Conservation (phyloP, 2,888 invertebrate species). For the Pterostichus madidus region DNA sequence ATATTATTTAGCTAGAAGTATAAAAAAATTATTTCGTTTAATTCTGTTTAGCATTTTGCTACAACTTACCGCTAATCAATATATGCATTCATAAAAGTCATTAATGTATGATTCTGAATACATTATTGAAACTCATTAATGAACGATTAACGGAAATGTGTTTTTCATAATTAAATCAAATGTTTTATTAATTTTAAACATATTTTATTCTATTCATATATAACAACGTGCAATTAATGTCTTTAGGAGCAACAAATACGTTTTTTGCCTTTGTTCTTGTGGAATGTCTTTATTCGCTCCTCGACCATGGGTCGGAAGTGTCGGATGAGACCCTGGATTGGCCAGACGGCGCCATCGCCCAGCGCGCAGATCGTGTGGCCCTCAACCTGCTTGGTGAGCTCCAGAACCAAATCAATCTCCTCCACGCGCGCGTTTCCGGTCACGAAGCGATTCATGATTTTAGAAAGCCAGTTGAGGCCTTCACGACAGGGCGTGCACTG, state of each 20-base stretch:
- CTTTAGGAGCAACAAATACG: too few relatives aligned
- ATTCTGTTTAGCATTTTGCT: too few relatives aligned
- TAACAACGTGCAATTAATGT: background rate
- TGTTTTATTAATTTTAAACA: background rate
- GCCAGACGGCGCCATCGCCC: conserved; percentile 99
- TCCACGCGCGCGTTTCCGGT: conserved; percentile 94
- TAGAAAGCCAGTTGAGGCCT: conserved; percentile 80
- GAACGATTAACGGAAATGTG: too few relatives aligned
- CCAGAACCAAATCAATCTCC: conserved; percentile 99
- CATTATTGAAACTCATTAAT: too few relatives aligned
- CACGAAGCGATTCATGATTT: conserved; percentile 79
- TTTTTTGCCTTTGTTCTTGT: too few relatives aligned
- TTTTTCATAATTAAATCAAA: background rate
- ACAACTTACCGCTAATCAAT: too few relatives aligned
- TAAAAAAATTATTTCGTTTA: too few relatives aligned
- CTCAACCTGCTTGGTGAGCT: conserved; percentile 99
- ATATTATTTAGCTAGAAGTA: too few relatives aligned
- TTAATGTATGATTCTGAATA: too few relatives aligned
- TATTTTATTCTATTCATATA: background rate
- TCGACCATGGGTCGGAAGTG: conserved; percentile 98
- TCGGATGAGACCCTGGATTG: conserved; percentile 97
- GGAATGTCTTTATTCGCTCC: conserved; percentile 82
- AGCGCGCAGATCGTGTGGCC: conserved; percentile 99
- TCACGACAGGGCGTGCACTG: conserved; percentile 99
- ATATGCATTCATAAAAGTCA: too few relatives aligned